phyloP scores from a whole-genome alignment of 1,140 invertebrate genomes.

The Amphibalanus amphitrite region DNA sequence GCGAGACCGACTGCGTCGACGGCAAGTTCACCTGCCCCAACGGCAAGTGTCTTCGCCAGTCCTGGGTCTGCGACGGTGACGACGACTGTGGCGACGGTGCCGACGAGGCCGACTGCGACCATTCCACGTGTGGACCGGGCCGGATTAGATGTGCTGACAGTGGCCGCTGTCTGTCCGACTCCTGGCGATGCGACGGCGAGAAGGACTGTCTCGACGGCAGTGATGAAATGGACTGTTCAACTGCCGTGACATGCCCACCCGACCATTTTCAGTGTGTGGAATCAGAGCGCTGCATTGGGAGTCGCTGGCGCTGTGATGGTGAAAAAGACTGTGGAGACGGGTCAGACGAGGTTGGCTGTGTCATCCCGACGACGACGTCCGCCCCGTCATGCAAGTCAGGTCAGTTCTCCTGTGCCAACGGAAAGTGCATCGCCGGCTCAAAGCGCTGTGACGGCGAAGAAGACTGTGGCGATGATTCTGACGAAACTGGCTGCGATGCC shows the following conservation, averaged over 20 bases:
- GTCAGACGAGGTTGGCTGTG: constrained; percentile 51
- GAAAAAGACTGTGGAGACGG: constrained; percentile 64
- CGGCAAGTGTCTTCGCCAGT: constrained; percentile 3
- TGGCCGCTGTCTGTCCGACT: constrained; percentile 43
- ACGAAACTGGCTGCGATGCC: constrained; percentile 50
- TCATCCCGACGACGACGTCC: too few species aligned
- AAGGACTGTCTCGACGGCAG: too few species aligned
- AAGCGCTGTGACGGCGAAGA: constrained; percentile 80
- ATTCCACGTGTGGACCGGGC: constrained; percentile 31
- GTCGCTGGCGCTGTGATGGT: constrained; percentile 72
- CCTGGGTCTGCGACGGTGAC: constrained; percentile 61
- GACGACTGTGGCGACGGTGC: too few species aligned
- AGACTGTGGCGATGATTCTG: constrained; percentile 77
- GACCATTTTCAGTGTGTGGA: too few species aligned
- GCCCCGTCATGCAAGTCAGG: too few species aligned
- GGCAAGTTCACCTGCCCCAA: background rate
- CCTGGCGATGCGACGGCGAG: too few species aligned
- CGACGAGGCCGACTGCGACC: constrained; percentile 41
- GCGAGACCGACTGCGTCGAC: constrained; percentile 64
- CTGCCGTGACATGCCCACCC: too few species aligned
- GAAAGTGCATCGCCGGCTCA: constrained; percentile 74
- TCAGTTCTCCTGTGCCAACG: constrained; percentile 85
- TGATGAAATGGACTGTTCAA: too few species aligned
- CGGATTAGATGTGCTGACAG: constrained; percentile 63
- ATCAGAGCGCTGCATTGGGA: too few species aligned